Conservation (phyloP, 2,888 invertebrate genomes). For the Galerucella nymphaeae region DNA sequence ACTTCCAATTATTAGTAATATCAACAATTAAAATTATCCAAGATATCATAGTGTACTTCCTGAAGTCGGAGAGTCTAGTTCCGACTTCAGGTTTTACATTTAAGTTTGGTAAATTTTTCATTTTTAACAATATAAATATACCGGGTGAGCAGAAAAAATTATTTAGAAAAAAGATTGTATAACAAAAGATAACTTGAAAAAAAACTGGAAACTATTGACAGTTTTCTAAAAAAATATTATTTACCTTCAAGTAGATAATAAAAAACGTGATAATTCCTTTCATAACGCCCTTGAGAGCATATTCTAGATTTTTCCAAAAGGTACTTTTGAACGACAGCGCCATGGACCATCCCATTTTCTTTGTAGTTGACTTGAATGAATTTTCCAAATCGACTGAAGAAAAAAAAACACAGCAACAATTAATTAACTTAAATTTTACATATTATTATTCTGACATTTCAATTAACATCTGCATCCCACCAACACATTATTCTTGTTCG, state of each 20-base stretch:
- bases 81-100: not conserved
- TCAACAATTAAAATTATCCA: not conserved
- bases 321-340: slow-evolving; percentile 97
- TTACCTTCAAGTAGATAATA: slow-evolving; percentile 85
- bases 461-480: not conserved
- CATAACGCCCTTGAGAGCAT: slow-evolving; percentile 92
- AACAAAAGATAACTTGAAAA: no score
- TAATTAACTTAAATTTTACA: not conserved
- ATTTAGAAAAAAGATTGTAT: no score
- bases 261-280: slow-evolving; percentile 97
- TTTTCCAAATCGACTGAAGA: slow-evolving; percentile 89
- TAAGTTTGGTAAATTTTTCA: not conserved
- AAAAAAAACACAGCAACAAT: slow-evolving; percentile 9
- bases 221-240: not conserved
- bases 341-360: slow-evolving; percentile 98
- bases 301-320: slow-evolving; percentile 95
- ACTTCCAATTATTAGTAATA: not conserved
- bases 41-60: not conserved
- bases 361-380: slow-evolving; percentile 97
- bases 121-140: no score
- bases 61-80: not conserved
- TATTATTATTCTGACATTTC: not conserved
- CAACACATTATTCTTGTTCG: not conserved
- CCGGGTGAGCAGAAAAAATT: no score
- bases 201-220: no score